Evolutionary conservation across 2,113 vertebrate species (phyloP).

Genomic region (Pyxicephalus adspersus): DNA sequence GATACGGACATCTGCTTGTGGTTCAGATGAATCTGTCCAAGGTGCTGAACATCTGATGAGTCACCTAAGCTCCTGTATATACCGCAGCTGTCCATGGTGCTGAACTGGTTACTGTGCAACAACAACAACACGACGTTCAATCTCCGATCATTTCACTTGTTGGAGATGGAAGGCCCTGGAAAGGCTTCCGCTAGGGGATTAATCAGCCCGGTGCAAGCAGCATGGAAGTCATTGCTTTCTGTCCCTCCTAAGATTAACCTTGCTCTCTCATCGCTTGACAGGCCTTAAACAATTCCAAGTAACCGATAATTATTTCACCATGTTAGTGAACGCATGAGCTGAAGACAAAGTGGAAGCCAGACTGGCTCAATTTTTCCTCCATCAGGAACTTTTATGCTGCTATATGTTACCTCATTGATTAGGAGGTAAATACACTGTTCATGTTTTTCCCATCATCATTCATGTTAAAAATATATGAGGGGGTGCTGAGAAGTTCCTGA

Average conservation of each 20-base stretch:
- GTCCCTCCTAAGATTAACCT: not conserved
- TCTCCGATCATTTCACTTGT: not conserved
- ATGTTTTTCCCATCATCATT: no score
- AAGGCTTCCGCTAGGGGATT: not conserved
- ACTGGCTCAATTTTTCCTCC: no score
- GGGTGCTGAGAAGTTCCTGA: no score
- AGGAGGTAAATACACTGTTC: no score
- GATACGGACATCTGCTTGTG: no score
- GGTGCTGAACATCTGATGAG: slow-evolving; percentile 3
- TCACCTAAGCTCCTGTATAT: no score
- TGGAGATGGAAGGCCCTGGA: not conserved
- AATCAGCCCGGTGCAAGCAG: not conserved
- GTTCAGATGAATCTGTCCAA: not conserved
- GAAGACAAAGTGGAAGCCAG: no score
- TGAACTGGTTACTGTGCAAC: not conserved
- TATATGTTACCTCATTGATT: no score
- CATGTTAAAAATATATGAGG: no score
- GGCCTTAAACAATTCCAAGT: not conserved
- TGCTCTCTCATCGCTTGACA: not conserved
- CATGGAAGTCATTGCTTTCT: not conserved
- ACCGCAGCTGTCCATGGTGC: not conserved
- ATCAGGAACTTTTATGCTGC: no score
- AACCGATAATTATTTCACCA: not conserved
- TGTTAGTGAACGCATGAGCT: not conserved
- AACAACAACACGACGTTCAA: not conserved